Conservation (phyloP, 2,113 vertebrate genomes). For the Stigmatopora nigra region DNA sequence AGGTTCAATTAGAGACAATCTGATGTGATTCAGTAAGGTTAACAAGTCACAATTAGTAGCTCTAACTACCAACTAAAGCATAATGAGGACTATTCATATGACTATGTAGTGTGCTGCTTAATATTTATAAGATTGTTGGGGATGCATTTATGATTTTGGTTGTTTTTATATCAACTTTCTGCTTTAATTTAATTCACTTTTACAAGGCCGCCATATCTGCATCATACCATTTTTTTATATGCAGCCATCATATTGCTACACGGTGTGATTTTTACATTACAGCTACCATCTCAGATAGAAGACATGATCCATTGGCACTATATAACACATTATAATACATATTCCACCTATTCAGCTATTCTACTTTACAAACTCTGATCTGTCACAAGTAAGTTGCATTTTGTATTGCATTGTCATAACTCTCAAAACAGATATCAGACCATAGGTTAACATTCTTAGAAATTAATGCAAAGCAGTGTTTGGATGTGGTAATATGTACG, state of each 20-base stretch:
- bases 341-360: neutral
- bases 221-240: neutral
- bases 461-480: neutral
- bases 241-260: neutral
- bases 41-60: neutral
- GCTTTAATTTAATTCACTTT: neutral
- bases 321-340: neutral
- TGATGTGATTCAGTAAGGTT: neutral
- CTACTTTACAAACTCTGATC: neutral
- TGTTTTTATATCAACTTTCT: neutral
- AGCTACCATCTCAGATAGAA: neutral
- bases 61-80: neutral
- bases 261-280: conserved; percentile 10
- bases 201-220: neutral
- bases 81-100: neutral
- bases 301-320: neutral
- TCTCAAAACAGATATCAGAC: neutral
- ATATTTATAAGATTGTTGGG: neutral
- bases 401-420: neutral
- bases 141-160: neutral
- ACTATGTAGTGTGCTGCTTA: neutral
- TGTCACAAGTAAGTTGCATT: neutral
- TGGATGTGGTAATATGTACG: neutral
- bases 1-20: neutral
- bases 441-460: neutral